Base-by-base conservation (phyloP, 2,888 invertebrate species). In the Phrixothrix hirtus region DNA sequence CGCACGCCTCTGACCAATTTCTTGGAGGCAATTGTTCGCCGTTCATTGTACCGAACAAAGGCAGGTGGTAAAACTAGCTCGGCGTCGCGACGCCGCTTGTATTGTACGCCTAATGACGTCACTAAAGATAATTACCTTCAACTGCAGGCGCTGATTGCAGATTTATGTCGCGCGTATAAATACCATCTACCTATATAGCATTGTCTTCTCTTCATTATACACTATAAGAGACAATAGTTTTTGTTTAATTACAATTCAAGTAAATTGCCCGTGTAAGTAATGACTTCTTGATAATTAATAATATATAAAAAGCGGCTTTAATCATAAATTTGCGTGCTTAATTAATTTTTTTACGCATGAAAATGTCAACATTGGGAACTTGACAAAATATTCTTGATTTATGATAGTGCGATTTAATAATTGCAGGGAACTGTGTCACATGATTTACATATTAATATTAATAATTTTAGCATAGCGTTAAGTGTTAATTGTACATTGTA, bases 81-180 rank as follows among this genome's bases (percentile, higher is more conserved):
- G 41, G 34, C 37, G 49, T 45, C 48, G 53, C 48, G 53, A 54
- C 53, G 53, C 29, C 30, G 43, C 42, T 38, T 54, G 48, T 41
- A 43, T 54, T 48, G 47, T 48, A 34, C 37, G 30, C 54, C 29
- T 49, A 49, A 61, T 60, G 57, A 60, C 56, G 60, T 57, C 59
- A 59, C 49, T 37, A 50, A 59, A 55, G 62, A 57, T 61, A 63
- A 63, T 63, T 61, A 61, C 57, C 58, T 59, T 63, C 61, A 63
- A 55, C 56, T 58, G 58, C 61, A 61, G 60, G 52, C 57, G 57
- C 58, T 52, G 60, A 61, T 60, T 61, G 62, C 50, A 55, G 55
- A 61, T 61, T 61, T 60, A 60, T 57, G 56, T 48, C 59, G 46
- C 52, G 48, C 45, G 46, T 57, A 57, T 49, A 57, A 57, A 57